phyloP scores from a whole-genome alignment of 2,888 invertebrate species.

The Meliscaeva auricollis region DNA sequence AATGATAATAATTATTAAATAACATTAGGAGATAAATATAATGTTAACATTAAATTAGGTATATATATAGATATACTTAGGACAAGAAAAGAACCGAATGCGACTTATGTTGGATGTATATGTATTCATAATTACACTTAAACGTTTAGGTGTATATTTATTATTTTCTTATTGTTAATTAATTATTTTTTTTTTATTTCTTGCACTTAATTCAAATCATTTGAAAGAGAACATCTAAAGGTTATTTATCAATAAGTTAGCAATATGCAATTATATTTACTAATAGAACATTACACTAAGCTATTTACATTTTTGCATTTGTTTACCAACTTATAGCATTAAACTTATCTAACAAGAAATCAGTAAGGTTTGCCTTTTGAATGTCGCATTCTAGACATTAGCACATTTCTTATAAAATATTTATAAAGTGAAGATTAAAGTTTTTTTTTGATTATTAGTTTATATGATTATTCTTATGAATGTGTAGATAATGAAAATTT shows the following conservation, averaged over 20 bases:
- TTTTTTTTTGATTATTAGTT: neutral
- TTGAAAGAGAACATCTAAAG: neutral
- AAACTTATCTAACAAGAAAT: slow-evolving; percentile 27
- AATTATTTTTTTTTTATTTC: neutral
- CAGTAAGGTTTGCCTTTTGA: slow-evolving; percentile 13
- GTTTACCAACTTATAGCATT: slow-evolving; percentile 25
- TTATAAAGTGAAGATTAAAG: slow-evolving; percentile 25
- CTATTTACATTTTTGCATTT: slow-evolving; percentile 63
- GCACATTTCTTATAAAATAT: slow-evolving; percentile 59
- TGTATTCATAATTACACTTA: slow-evolving; percentile 20
- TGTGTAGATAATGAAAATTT: slow-evolving; percentile 39
- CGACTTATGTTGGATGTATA: too few relatives aligned
- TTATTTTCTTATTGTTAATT: neutral
- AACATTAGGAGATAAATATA: slow-evolving; percentile 70
- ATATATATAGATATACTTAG: slow-evolving; percentile 29
- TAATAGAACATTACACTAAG: slow-evolving; percentile 46
- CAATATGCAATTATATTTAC: slow-evolving; percentile 29
- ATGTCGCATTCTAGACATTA: slow-evolving; percentile 49
- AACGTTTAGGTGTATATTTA: slow-evolving; percentile 2
- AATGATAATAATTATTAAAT: slow-evolving; percentile 38
- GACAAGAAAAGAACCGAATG: slow-evolving; percentile 27
- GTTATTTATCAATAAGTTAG: slow-evolving; percentile 25
- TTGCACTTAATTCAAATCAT: slow-evolving; percentile 3
- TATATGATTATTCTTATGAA: slow-evolving; percentile 45
- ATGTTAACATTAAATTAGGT: slow-evolving; percentile 55